Evolutionary conservation across 2,888 invertebrate genomes (phyloP).

Genomic region (Biston stratarius): DNA sequence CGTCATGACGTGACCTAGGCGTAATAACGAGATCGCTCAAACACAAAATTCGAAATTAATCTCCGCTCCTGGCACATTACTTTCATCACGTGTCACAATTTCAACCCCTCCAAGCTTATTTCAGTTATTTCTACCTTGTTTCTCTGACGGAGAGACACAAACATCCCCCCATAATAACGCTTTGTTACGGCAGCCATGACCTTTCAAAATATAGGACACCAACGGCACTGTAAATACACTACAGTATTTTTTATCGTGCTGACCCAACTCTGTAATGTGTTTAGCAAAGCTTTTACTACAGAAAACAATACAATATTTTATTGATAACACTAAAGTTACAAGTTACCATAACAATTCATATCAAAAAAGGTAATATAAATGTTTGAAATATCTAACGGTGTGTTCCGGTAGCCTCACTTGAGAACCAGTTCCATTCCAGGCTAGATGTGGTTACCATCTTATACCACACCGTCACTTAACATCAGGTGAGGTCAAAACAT

Average conservation of each 20-base stretch:
- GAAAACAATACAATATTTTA: no score
- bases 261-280: neutral
- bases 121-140: conserved; percentile 49
- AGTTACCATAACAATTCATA: no score
- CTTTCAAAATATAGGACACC: conserved; percentile 21
- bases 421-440: no score
- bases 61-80: conserved; percentile 43
- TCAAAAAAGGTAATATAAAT: no score
- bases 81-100: conserved; percentile 48
- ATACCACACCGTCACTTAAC: no score
- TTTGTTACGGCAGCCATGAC: conserved; percentile 23
- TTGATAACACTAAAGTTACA: no score
- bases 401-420: no score
- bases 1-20: conserved; percentile 9
- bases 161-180: conserved; percentile 33
- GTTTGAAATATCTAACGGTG: no score
- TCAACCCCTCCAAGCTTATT: conserved; percentile 43
- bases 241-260: neutral
- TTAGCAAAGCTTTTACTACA: no score
- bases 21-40: conserved; percentile 27
- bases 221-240: neutral
- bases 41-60: conserved; percentile 41
- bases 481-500: no score
- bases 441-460: no score
- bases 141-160: conserved; percentile 40